A percentile compares a stretch with the other conserved stretches of the same genome.
phyloP scores from a whole-genome alignment of 2,113 vertebrate genomes.

The Pteropus alecto region DNA sequence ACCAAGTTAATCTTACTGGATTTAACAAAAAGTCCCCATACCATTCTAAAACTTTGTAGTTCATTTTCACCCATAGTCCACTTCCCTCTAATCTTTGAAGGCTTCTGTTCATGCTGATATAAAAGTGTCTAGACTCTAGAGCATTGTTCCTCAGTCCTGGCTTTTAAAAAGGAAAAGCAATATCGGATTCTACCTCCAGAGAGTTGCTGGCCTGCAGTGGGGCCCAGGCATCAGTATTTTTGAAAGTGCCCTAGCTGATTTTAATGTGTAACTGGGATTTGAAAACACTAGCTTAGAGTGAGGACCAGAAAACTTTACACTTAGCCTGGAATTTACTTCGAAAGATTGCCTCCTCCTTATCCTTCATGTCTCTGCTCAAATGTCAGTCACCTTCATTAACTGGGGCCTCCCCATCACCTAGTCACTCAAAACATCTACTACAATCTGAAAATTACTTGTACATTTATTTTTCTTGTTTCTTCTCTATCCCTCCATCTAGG shows the following conservation, averaged over 20 bases:
- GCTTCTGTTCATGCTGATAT: neutral
- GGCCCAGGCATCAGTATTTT: neutral
- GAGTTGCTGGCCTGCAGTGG: neutral
- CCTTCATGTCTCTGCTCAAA: neutral
- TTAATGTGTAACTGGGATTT: conserved; percentile 10
- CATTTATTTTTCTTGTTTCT: neutral
- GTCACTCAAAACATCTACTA: neutral
- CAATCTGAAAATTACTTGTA: neutral
- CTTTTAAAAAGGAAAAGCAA: neutral
- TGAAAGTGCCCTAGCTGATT: neutral
- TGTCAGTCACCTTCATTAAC: neutral
- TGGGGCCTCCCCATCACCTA: neutral
- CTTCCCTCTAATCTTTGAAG: conserved; percentile 6
- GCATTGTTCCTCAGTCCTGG: neutral
- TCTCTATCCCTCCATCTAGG: neutral
- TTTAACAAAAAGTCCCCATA: neutral
- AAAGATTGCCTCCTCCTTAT: neutral
- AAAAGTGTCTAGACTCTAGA: conserved; percentile 28
- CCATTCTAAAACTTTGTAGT: conserved; percentile 18
- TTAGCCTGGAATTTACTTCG: neutral
- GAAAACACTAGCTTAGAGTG: neutral
- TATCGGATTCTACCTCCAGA: neutral
- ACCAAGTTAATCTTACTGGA: conserved; percentile 46
- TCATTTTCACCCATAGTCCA: neutral
- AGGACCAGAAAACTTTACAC: neutral